Percentiles rank a stretch among this genome's conserved stretches.
phyloP scores from a whole-genome alignment of 2,797 vertebrate species.

The Coreius guichenoti region DNA sequence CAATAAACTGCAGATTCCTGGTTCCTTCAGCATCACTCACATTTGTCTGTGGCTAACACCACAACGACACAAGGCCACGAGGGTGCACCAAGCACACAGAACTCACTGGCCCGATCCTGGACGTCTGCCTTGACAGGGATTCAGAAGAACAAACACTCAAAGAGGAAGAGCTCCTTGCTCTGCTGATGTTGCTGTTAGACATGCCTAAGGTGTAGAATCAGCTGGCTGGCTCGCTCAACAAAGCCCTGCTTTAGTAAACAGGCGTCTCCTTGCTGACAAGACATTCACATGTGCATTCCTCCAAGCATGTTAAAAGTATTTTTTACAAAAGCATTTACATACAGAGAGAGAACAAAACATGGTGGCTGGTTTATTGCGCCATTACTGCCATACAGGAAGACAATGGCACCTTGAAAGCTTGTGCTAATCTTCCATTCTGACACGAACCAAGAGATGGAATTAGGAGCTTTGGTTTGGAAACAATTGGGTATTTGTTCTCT shows the following conservation, averaged over 20 bases:
- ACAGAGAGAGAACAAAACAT: slow-evolving; percentile 70
- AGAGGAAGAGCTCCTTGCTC: slow-evolving; percentile 34
- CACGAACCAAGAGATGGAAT: slow-evolving; percentile 69
- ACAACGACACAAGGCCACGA: slow-evolving; percentile 27
- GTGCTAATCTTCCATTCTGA: slow-evolving; percentile 79
- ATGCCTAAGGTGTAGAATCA: slow-evolving; percentile 62
- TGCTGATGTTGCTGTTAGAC: slow-evolving; percentile 53
- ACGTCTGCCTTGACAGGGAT: slow-evolving; percentile 24
- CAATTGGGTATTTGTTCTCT: slow-evolving; percentile 78
- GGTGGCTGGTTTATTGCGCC: slow-evolving; percentile 71
- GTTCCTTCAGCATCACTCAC: slow-evolving; percentile 49
- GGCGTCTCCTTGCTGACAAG: slow-evolving; percentile 65
- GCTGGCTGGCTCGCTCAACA: slow-evolving; percentile 61
- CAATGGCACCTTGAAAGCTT: slow-evolving; percentile 75
- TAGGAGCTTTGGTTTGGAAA: slow-evolving; percentile 71
- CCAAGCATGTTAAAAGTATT: slow-evolving; percentile 66
- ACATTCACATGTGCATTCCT: slow-evolving; percentile 63
- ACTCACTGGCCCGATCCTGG: slow-evolving; percentile 38
- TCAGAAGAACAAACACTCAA: slow-evolving; percentile 40
- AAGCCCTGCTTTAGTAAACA: slow-evolving; percentile 62
- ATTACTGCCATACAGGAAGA: slow-evolving; percentile 73
- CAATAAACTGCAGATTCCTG: slow-evolving; percentile 59
- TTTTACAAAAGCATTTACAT: slow-evolving; percentile 72
- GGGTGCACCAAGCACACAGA: slow-evolving; percentile 36
- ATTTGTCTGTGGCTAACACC: slow-evolving; percentile 53